These are phyloP conservation scores for Drosophila ananassae DNA, from an alignment of 1,140 invertebrate species.

Conservation along the genomic window DNA sequence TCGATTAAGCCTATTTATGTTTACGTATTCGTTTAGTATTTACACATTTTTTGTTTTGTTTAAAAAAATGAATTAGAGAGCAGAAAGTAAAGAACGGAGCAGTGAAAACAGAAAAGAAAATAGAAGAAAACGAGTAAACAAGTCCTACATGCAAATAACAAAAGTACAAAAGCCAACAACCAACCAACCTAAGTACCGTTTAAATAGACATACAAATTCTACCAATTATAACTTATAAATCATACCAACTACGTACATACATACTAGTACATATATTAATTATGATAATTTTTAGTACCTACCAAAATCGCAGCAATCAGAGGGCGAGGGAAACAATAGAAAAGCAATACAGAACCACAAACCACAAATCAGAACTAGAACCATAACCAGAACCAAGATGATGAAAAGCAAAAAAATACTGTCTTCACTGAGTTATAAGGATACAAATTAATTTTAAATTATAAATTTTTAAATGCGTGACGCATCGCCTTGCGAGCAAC, in stretches of 20 bases:
- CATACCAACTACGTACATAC: conserved; percentile 52
- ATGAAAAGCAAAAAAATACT: conserved; percentile 24
- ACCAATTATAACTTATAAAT: conserved; percentile 50
- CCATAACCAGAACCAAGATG: conserved; percentile 49
- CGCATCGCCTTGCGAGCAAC: conserved; percentile 1
- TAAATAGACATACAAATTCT: conserved; percentile 71
- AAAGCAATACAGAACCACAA: conserved; percentile 63
- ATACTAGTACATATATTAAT: conserved; percentile 32
- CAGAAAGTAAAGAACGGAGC: conserved; percentile 17
- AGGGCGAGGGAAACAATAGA: conserved; percentile 34
- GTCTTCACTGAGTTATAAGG: conserved; percentile 63
- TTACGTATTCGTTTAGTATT: conserved; percentile 76
- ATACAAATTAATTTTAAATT: conserved; percentile 28
- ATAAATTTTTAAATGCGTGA: background rate
- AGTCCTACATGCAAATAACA: conserved; percentile 82
- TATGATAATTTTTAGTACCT: conserved; percentile 63
- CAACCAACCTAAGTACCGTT: conserved; percentile 82
- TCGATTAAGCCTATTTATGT: conserved; percentile 58
- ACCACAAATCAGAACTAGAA: conserved; percentile 52
- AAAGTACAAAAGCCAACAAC: conserved; percentile 83
- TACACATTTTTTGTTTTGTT: conserved; percentile 61
- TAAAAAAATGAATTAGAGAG: conserved; percentile 50
- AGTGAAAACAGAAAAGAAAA: conserved; percentile 19
- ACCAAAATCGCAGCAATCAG: conserved; percentile 47
- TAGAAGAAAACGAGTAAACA: conserved; percentile 49